phyloP scores from a whole-genome alignment of 2,113 vertebrate species.

The Madoqua kirkii region DNA sequence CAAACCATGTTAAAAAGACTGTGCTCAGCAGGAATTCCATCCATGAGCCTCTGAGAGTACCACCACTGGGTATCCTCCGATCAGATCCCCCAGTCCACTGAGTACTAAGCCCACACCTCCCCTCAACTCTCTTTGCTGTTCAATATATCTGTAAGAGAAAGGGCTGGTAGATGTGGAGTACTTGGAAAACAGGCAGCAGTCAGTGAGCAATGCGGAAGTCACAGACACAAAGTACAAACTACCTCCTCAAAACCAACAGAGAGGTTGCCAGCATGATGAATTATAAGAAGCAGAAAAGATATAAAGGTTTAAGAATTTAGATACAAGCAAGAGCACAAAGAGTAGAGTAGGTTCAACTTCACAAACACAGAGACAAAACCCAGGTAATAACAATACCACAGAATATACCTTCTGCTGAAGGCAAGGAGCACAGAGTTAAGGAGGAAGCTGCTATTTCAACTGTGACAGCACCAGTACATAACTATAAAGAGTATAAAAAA shows the following conservation, averaged over 20 bases:
- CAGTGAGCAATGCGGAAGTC: not conserved
- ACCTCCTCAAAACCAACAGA: not conserved
- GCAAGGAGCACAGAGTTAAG: not conserved
- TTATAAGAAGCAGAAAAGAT: not conserved
- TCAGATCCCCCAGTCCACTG: not conserved
- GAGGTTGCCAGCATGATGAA: not conserved
- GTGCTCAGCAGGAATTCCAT: not conserved
- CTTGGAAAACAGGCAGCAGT: not conserved
- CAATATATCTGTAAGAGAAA: not conserved
- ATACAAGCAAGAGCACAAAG: not conserved
- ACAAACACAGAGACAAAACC: not conserved
- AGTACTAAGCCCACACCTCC: not conserved
- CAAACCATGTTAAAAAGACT: not conserved
- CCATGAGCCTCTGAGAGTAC: not conserved
- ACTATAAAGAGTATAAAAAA: not conserved
- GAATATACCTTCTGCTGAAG: not conserved
- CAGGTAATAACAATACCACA: not conserved
- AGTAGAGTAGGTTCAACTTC: not conserved
- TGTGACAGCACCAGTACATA: not conserved
- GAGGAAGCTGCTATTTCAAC: not conserved
- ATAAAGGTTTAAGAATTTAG: not conserved
- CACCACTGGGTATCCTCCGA: not conserved
- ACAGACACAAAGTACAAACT: not conserved
- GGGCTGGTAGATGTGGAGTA: not conserved
- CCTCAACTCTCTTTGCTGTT: not conserved